phyloP scores from a whole-genome alignment of 2,797 vertebrate species.

The Chelon labrosus region DNA sequence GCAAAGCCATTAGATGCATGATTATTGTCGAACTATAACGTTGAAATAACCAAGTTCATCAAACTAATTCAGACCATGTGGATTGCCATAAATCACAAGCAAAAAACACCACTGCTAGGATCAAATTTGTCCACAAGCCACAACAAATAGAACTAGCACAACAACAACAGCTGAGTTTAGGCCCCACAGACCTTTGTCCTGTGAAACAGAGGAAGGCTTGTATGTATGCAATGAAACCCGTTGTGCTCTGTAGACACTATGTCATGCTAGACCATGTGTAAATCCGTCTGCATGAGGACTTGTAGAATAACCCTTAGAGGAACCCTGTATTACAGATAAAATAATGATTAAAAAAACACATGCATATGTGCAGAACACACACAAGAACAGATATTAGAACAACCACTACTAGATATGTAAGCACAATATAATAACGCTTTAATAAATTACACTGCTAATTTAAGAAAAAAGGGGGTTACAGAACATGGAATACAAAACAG shows the following conservation, averaged over 20 bases:
- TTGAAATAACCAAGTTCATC: too few species aligned
- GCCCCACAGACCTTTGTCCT: slow-evolving; percentile 22
- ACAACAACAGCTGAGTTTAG: slow-evolving; percentile 14
- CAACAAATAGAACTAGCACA: background rate
- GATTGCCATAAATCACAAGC: background rate
- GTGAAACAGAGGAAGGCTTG: slow-evolving; percentile 44
- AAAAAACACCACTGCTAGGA: background rate
- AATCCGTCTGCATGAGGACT: slow-evolving; percentile 17
- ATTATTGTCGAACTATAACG: too few species aligned
- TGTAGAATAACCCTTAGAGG: background rate
- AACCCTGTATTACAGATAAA: background rate
- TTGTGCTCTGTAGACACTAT: slow-evolving; percentile 53
- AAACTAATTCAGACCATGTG: too few species aligned
- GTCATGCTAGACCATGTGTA: slow-evolving; percentile 35
- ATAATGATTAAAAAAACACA: background rate
- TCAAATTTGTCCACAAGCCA: background rate
- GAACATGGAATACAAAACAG: background rate
- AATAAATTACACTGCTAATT: too few species aligned
- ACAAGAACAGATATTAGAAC: background rate
- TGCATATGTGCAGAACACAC: background rate
- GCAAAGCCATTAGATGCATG: too few species aligned
- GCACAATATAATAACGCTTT: background rate
- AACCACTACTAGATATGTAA: background rate
- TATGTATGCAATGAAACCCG: slow-evolving; percentile 38
- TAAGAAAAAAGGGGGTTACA: background rate